A percentile compares a stretch with the other conserved stretches of the same genome.
Conservation (phyloP, 1,140 invertebrate genomes). For the Tribolium castaneum region DNA sequence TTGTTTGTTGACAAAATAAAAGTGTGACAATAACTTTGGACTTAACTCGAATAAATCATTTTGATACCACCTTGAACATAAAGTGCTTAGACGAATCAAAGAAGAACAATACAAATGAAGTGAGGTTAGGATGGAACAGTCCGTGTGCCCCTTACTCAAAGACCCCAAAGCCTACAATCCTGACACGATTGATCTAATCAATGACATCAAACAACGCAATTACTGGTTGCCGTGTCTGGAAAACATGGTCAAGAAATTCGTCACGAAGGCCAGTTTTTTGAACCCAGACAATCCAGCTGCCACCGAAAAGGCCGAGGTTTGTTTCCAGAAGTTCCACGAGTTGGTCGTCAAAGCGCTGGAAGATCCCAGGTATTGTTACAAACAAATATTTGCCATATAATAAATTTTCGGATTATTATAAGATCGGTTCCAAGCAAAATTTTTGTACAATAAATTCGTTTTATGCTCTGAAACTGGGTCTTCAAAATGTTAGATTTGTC, state of each 20-base stretch:
- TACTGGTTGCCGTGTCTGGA: conserved; percentile 96
- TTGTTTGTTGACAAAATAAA: conserved; percentile 27
- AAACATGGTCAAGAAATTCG: conserved; percentile 82
- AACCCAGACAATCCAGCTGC: conserved; percentile 83
- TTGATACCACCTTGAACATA: not conserved
- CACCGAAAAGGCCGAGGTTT: conserved; percentile 81
- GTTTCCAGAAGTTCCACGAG: conserved; percentile 86
- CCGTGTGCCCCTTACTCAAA: conserved; percentile 64
- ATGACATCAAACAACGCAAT: conserved; percentile 85
- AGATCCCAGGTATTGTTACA: conserved; percentile 80
- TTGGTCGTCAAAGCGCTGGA: conserved; percentile 81
- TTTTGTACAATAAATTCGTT: too few relatives aligned
- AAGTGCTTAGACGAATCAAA: not conserved
- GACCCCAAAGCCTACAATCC: conserved; percentile 77
- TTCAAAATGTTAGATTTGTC: too few relatives aligned
- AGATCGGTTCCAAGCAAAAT: too few relatives aligned
- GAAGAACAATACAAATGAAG: not conserved
- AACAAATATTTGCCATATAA: conserved; percentile 44
- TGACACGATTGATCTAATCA: conserved; percentile 89
- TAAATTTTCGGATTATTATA: too few relatives aligned
- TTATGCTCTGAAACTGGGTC: too few relatives aligned
- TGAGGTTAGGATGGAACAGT: conserved; percentile 25
- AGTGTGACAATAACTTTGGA: conserved; percentile 18
- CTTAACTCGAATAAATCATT: conserved; percentile 17
- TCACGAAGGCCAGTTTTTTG: conserved; percentile 77